Base-by-base conservation (phyloP, 2,797 vertebrate species). In the Apogon hyalosoma region DNA sequence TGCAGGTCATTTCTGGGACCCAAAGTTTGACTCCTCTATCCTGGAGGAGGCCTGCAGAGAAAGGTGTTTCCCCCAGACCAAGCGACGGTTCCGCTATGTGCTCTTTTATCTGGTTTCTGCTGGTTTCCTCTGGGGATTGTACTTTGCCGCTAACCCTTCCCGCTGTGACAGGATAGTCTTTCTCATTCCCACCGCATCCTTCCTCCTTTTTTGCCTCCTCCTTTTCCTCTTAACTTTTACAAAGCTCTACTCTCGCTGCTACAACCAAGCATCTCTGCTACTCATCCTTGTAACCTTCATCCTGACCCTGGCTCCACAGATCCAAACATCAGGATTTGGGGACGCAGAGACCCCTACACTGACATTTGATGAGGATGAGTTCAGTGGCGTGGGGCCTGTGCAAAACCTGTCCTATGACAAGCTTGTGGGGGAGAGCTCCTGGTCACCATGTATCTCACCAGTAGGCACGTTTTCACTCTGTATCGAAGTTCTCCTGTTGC, bases 401-500 rank as follows among this genome's bases (percentile, higher is more conserved):
- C 83, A 88, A 89, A 95, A 95, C 71, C 61, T 77, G 33, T 90
- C 90, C 10, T 74, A 79, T 41, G 72, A 86, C 10, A 65, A 59
- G 11, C 50, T 63, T 41, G 67, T 62, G 1, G 63, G 85, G 78
- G 57, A 1, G n/a, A 57, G 7, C 67, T 63, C 50, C 39, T 38
- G 72, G 19, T 88, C 86, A 51, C 91, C 93, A 16, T 98, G 96
- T 83, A 85, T 99, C 40, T 98, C 97, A 49, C 95, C 96, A 45
- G 96, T 99, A 36, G 97, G 97, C 64, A 96, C 96, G 76, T 99
- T 99, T 88, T 98, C 98, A 18, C 95, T 99, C 69, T 97, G 98
- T 70, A 94, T 98, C 1, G 97, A 98, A 88, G 96, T 96, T 80
- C 95, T 99, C 53, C 90, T 99, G 69, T 86, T 99, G 88, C 95